Conservation (phyloP, 2,797 vertebrate genomes). For the Synaphobranchus kaupii region DNA sequence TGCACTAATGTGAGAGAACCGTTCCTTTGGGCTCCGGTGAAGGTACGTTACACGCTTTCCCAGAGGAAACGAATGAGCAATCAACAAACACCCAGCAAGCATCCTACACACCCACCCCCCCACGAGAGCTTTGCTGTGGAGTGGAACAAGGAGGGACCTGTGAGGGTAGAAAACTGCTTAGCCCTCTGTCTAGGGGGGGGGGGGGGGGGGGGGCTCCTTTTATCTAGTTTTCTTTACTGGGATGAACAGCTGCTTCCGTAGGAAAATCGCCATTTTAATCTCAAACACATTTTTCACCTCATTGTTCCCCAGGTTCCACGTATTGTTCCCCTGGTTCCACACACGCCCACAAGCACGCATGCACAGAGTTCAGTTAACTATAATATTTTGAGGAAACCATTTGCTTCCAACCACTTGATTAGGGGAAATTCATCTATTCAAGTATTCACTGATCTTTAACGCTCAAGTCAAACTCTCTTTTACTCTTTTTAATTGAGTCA, state of each 20-base stretch:
- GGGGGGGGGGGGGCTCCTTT: not conserved
- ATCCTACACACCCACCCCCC: too few relatives aligned
- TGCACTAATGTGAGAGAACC: not conserved
- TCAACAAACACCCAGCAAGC: slow-evolving; percentile 4
- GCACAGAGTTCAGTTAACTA: not conserved
- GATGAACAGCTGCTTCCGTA: not conserved
- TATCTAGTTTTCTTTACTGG: not conserved
- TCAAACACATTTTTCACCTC: slow-evolving; percentile 23
- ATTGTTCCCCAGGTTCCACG: slow-evolving; percentile 8
- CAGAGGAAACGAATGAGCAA: not conserved
- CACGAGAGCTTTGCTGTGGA: not conserved
- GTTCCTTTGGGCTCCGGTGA: not conserved
- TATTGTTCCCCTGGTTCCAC: not conserved
- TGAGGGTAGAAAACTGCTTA: not conserved
- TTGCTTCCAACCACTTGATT: not conserved
- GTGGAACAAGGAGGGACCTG: not conserved
- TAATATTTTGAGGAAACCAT: too few relatives aligned
- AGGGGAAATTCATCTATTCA: not conserved
- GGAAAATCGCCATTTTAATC: slow-evolving; percentile 11
- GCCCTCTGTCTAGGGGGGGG: not conserved
- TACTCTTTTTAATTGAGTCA: too few relatives aligned
- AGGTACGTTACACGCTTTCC: not conserved
- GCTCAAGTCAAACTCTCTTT: not conserved
- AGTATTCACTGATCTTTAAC: not conserved
- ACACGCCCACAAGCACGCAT: not conserved